Percentiles rank a stretch among this genome's conserved stretches.
Conservation (phyloP, 2,797 vertebrate species). For the Gadopsis marmoratus region DNA sequence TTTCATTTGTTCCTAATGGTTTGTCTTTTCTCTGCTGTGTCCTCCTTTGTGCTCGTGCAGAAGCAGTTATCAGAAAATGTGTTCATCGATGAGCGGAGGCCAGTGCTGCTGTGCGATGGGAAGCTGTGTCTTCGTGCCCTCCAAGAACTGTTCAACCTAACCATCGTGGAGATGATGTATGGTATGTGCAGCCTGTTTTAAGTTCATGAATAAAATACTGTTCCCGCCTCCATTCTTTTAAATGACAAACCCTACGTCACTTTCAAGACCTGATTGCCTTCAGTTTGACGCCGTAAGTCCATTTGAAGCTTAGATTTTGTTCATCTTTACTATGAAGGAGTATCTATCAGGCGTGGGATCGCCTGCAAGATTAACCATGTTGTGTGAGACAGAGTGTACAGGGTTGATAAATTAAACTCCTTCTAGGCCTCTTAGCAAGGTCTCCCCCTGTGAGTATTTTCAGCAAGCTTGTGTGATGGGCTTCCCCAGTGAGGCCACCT, state of each 20-base stretch:
- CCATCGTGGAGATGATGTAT: slow-evolving; percentile 92
- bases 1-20: background rate
- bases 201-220: no score
- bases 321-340: background rate
- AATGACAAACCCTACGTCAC: background rate
- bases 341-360: background rate
- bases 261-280: background rate
- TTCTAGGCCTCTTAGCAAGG: slow-evolving; percentile 2
- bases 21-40: background rate
- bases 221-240: background rate
- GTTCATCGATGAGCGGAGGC: slow-evolving; percentile 88
- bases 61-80: slow-evolving; percentile 89
- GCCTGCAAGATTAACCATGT: slow-evolving; percentile 12
- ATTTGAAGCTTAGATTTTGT: background rate
- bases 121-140: slow-evolving; percentile 88
- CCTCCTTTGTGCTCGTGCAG: slow-evolving; percentile 73
- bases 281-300: background rate
- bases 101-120: slow-evolving; percentile 91
- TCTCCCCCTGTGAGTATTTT: slow-evolving; percentile 17
- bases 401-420: slow-evolving; percentile 32
- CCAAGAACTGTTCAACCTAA: slow-evolving; percentile 90
- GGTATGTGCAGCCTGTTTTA: slow-evolving; percentile 83
- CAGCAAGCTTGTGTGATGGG: background rate
- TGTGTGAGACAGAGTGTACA: slow-evolving; percentile 7
- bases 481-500: background rate